A percentile compares a stretch with the other conserved stretches of the same genome.
phyloP scores from a whole-genome alignment of 2,113 vertebrate genomes.

The Seriola quinqueradiata region DNA sequence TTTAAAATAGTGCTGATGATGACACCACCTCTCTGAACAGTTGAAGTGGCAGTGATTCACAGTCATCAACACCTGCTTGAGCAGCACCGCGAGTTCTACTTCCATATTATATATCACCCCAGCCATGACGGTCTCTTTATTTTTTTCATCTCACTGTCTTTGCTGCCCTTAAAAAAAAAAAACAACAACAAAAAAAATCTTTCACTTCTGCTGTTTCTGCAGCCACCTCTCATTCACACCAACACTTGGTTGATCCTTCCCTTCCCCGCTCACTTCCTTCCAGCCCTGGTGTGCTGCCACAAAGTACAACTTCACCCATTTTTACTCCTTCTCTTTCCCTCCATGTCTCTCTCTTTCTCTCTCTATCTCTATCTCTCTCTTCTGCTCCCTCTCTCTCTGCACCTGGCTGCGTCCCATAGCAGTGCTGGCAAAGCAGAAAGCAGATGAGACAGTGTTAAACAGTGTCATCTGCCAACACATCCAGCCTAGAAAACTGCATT shows the following conservation, averaged over 20 bases:
- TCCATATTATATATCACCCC: constrained; percentile 28
- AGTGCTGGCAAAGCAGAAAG: constrained; percentile 63
- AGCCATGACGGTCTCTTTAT: neutral
- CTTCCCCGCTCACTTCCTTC: constrained; percentile 17
- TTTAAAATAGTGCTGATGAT: constrained; percentile 48
- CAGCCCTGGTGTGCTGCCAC: constrained; percentile 22
- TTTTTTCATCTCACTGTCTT: constrained; percentile 9
- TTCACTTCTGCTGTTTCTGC: constrained; percentile 31
- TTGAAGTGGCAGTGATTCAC: constrained; percentile 54
- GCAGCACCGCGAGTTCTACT: constrained; percentile 21
- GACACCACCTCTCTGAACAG: constrained; percentile 44
- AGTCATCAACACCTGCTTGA: constrained; percentile 69
- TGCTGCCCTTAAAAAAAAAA: neutral
- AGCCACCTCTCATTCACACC: constrained; percentile 40
- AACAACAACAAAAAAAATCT: neutral
- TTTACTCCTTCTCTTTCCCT: constrained; percentile 10
- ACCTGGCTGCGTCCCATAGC: constrained; percentile 65
- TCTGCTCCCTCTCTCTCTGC: constrained; percentile 31
- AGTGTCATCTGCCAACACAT: constrained; percentile 70
- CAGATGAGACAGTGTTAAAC: constrained; percentile 74
- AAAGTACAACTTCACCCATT: constrained; percentile 35
- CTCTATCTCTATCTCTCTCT: constrained; percentile 4
- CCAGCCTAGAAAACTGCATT: constrained; percentile 51
- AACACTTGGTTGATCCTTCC: constrained; percentile 22
- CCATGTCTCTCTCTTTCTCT: constrained; percentile 1